These are phyloP conservation scores for Apeltes quadracus DNA, from an alignment of 2,113 vertebrate species.

Conservation along the genomic window DNA sequence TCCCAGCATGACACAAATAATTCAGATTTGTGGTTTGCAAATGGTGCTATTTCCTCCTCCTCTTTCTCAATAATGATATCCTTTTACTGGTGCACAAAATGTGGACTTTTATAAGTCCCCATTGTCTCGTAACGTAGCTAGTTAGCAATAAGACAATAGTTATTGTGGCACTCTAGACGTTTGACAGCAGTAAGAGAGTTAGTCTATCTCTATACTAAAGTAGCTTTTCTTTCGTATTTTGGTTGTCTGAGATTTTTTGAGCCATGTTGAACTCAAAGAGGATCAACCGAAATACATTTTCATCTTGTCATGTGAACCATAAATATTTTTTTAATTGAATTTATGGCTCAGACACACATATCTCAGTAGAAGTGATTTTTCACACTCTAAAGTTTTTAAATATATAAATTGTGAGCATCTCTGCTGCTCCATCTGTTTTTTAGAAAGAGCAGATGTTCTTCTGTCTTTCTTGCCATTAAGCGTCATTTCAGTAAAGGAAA, in stretches of 20 bases:
- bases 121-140: not conserved
- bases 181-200: not conserved
- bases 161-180: not conserved
- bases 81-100: no score
- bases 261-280: not conserved
- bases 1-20: not conserved
- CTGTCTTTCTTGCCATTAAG: not conserved
- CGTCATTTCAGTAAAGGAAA: constrained; percentile 25
- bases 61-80: not conserved
- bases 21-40: not conserved
- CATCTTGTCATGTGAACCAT: not conserved
- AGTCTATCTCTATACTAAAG: not conserved
- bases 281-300: not conserved
- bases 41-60: not conserved
- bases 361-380: not conserved
- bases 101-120: not conserved
- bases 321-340: not conserved
- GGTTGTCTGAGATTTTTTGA: not conserved
- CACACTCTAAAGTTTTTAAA: not conserved
- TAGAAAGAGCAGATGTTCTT: constrained; percentile 8
- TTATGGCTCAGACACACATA: not conserved
- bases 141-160: not conserved
- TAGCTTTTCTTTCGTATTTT: not conserved
- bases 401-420: not conserved
- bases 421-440: constrained; percentile 3